Base-by-base conservation (phyloP, 2,113 vertebrate genomes). In the Arvicanthis niloticus region DNA sequence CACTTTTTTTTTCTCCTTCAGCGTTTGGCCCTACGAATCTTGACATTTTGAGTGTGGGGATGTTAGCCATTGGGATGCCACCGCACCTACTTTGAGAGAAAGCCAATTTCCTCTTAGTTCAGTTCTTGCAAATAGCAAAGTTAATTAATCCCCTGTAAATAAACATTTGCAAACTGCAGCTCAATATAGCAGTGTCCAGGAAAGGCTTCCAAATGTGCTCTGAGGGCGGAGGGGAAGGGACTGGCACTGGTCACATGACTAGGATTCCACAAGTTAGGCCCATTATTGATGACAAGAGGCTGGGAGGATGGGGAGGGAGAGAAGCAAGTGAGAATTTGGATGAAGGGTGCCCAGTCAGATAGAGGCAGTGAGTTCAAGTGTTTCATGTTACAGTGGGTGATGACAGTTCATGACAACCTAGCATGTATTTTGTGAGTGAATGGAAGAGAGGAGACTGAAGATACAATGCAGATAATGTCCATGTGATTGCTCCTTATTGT, bases 61-160 rank as follows among this genome's bases (percentile, higher is more conserved):
- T 11, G 80, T 62, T 51, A 86, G 81, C 53, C 6, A 0, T 53
- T 91, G 92, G 96, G 93, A 92, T 88, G 86, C 80, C 96, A 96
- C 89, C 0, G 0, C 29, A 88, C 94, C 82, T 91, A 88, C 87
- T 91, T 82, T 15, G 42, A 98, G 87, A 87, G 84, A 97, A 97
- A 96, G 86, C 91, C 95, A 95, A 95, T 87, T 88, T 95, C 12
- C 92, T 72, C 51, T 93, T 76, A 91, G 84, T 93, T 96, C 65
- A 34, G 86, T 67, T 37, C 95, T 93, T 86, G 96, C 92, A 97
- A 97, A 98, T 91, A 96, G 89, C 97, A 96, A 68, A 94, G 97
- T 96, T 89, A 95, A 97, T 97, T 97, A 96, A 95, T 77, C 97
- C 73, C 73, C 85, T 0, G 0, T 75, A 96, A 97, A 96, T 60